Percentiles rank a stretch among this genome's conserved stretches.
Evolutionary conservation across 92 coral and sea anemone species (phyloP).

Genomic region (Paramuricea clavata): DNA sequence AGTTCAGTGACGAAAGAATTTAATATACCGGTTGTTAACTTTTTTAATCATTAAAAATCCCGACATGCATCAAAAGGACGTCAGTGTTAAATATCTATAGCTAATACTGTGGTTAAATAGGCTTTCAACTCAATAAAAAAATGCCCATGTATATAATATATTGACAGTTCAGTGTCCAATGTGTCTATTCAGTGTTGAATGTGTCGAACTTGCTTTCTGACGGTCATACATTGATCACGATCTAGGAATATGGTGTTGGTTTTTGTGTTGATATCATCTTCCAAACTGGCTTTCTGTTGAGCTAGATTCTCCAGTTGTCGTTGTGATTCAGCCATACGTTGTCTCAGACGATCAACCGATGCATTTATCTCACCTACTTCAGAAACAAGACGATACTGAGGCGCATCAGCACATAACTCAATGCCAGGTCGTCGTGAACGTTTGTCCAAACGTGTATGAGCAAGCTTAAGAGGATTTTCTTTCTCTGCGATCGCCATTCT

Average conservation of each 20-base stretch:
- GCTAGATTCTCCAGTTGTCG: conserved; percentile 84
- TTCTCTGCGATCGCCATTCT: conserved; percentile 86
- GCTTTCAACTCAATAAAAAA: background rate
- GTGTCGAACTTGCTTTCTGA: conserved; percentile 91
- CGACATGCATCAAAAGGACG: no score
- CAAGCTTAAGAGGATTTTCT: conserved; percentile 93
- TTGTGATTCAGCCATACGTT: conserved; percentile 94
- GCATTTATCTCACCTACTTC: conserved; percentile 94
- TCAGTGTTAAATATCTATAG: no score
- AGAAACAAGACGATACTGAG: conserved; percentile 93
- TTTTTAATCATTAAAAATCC: no score
- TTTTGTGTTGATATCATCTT: conserved; percentile 96
- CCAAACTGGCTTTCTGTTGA: conserved; percentile 89
- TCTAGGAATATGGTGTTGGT: conserved; percentile 95
- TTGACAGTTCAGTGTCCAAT: background rate
- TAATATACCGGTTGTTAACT: no score
- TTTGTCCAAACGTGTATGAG: conserved; percentile 97
- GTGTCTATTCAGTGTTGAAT: conserved; percentile 81
- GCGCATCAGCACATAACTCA: conserved; percentile 95
- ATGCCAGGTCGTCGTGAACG: conserved; percentile 97
- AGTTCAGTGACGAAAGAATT: background rate
- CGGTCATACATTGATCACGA: conserved; percentile 93
- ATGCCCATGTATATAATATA: background rate
- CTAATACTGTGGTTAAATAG: no score
- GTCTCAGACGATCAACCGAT: conserved; percentile 90